Conservation (phyloP, 2,888 invertebrate species). For the Thymelicus acteon region DNA sequence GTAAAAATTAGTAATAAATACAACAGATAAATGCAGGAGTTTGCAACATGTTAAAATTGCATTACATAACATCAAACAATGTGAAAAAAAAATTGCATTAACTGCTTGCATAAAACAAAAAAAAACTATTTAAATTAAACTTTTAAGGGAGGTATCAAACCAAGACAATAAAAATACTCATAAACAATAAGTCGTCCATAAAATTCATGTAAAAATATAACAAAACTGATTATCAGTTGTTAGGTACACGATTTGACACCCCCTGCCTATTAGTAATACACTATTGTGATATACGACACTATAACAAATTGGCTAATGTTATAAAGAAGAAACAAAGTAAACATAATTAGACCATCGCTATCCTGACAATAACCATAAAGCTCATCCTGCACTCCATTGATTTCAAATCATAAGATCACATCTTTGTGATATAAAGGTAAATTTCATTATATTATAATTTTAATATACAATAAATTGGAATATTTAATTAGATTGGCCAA, state of each 20-base stretch:
- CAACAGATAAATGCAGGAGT: conserved; percentile 88
- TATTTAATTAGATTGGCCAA: conserved; percentile 83
- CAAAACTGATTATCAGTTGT: conserved; percentile 70
- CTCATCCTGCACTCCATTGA: conserved; percentile 83
- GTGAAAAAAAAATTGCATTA: conserved; percentile 84
- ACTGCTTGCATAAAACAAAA: conserved; percentile 85
- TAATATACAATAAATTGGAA: conserved; percentile 84
- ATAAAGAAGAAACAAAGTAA: conserved; percentile 79
- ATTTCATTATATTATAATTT: conserved; percentile 81
- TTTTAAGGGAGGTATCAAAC: conserved; percentile 84
- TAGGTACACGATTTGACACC: conserved; percentile 83
- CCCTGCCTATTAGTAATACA: conserved; percentile 80
- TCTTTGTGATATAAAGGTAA: conserved; percentile 72
- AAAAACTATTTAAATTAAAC: conserved; percentile 84
- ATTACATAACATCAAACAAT: conserved; percentile 86
- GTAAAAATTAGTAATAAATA: conserved; percentile 89
- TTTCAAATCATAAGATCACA: conserved; percentile 74
- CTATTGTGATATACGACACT: conserved; percentile 84
- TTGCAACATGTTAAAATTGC: conserved; percentile 86
- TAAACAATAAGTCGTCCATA: conserved; percentile 82
- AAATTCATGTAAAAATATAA: conserved; percentile 82
- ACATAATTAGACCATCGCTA: conserved; percentile 84
- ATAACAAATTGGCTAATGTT: conserved; percentile 84
- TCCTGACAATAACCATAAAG: conserved; percentile 79
- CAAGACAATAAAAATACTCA: conserved; percentile 78